A percentile compares a stretch with the other conserved stretches of the same genome.
These are phyloP conservation scores for Melipona beecheii DNA, from an alignment of 2,888 invertebrate genomes.

Conservation along the genomic window DNA sequence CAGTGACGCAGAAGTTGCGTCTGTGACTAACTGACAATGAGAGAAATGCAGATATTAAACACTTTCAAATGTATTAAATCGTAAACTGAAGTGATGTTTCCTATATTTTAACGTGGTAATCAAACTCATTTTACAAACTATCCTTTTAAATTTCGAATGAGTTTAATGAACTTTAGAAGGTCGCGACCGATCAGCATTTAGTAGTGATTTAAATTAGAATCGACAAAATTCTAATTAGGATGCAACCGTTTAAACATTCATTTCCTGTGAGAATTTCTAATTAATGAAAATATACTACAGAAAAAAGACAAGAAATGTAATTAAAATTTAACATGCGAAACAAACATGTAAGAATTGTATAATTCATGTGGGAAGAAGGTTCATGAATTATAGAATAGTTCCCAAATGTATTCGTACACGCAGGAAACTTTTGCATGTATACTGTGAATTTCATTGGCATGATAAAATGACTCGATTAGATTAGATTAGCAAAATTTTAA, in stretches of 20 bases:
- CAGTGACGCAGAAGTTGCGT: too few relatives aligned
- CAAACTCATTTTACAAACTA: background rate
- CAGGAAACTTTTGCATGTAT: too few relatives aligned
- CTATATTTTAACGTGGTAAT: background rate
- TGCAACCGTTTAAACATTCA: constrained; percentile 1
- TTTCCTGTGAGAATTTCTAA: background rate
- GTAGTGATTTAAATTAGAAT: background rate
- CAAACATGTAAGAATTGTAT: background rate
- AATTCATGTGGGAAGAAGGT: background rate
- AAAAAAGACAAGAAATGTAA: background rate
- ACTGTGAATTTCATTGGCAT: too few relatives aligned
- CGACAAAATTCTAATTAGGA: background rate
- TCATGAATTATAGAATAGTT: too few relatives aligned
- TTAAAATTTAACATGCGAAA: background rate
- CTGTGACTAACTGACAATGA: too few relatives aligned
- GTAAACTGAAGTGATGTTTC: background rate
- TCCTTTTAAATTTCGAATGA: background rate
- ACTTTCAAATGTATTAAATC: background rate
- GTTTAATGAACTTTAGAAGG: background rate
- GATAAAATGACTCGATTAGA: too few relatives aligned
- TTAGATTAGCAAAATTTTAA: too few relatives aligned
- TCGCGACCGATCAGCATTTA: background rate
- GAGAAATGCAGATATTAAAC: too few relatives aligned
- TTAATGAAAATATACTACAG: background rate
- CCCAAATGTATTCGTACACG: too few relatives aligned